Percentiles rank a stretch among this genome's conserved stretches.
These are phyloP conservation scores for Ondatra zibethicus DNA, from an alignment of 2,113 vertebrate species.

Conservation along the genomic window DNA sequence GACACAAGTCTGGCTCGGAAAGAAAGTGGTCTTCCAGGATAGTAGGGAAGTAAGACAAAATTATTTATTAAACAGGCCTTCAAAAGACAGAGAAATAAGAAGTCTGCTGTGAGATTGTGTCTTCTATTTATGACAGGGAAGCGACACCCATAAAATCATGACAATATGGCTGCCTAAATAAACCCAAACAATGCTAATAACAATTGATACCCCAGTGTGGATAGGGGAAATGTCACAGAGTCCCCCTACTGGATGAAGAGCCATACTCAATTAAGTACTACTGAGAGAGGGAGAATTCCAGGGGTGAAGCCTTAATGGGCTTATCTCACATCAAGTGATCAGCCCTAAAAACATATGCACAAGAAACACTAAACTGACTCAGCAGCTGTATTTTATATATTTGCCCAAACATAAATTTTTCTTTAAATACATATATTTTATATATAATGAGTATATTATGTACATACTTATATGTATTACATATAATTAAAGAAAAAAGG, in stretches of 20 bases:
- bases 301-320: neutral
- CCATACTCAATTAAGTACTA: neutral
- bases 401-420: neutral
- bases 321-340: neutral
- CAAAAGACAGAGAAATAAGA: neutral
- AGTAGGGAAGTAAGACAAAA: neutral
- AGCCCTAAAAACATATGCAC: neutral
- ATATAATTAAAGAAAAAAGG: neutral
- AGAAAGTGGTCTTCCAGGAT: neutral
- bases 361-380: neutral
- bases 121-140: neutral
- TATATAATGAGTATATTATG: neutral
- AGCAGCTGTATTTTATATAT: neutral
- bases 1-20: neutral
- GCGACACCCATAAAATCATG: neutral
- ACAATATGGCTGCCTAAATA: neutral
- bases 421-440: neutral
- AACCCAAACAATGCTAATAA: neutral
- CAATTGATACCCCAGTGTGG: neutral
- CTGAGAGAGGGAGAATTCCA: neutral
- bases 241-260: neutral
- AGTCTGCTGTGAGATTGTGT: neutral
- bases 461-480: no score
- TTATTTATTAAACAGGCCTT: slow-evolving; percentile 40
- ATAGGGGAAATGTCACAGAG: neutral